Percentiles rank a stretch among this genome's conserved stretches.
Evolutionary conservation across 1,140 invertebrate species (phyloP).

Genomic region (Tyrophagus putrescentiae): DNA sequence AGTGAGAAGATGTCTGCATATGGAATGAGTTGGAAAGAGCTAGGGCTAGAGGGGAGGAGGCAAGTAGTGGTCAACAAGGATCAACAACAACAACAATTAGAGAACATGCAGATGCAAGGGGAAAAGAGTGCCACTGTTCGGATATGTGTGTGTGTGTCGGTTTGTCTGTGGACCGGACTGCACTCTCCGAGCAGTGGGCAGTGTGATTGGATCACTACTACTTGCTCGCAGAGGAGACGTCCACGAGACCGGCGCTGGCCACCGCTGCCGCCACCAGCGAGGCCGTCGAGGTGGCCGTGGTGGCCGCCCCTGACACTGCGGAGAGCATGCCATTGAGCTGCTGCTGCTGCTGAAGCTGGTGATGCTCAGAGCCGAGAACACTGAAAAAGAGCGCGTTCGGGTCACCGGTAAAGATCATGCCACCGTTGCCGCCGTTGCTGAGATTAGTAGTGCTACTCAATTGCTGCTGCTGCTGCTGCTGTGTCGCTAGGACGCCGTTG

Average conservation of each 20-base stretch:
- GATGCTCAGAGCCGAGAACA: background rate
- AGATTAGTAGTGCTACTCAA: background rate
- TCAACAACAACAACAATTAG: too few relatives aligned
- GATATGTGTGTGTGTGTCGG: background rate
- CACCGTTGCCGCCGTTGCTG: background rate
- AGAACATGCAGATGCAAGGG: too few relatives aligned
- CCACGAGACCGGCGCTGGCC: background rate
- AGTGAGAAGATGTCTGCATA: too few relatives aligned
- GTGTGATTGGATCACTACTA: background rate
- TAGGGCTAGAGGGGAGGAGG: too few relatives aligned
- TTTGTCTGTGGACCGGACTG: too few relatives aligned
- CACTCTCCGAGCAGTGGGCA: too few relatives aligned
- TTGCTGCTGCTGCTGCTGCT: background rate
- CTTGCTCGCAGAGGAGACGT: background rate
- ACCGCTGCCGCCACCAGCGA: background rate
- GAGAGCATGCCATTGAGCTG: background rate
- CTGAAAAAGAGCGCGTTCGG: slow-evolving; percentile 2
- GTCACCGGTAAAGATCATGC: slow-evolving; percentile 1
- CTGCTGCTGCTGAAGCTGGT: background rate
- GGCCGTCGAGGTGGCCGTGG: background rate
- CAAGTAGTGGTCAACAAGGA: too few relatives aligned
- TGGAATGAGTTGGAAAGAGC: too few relatives aligned
- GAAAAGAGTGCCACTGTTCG: too few relatives aligned
- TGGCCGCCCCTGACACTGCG: background rate
- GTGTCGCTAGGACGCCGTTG: background rate